Evolutionary conservation across 2,797 vertebrate species (phyloP).

Genomic region (Leptoclinus maculatus): DNA sequence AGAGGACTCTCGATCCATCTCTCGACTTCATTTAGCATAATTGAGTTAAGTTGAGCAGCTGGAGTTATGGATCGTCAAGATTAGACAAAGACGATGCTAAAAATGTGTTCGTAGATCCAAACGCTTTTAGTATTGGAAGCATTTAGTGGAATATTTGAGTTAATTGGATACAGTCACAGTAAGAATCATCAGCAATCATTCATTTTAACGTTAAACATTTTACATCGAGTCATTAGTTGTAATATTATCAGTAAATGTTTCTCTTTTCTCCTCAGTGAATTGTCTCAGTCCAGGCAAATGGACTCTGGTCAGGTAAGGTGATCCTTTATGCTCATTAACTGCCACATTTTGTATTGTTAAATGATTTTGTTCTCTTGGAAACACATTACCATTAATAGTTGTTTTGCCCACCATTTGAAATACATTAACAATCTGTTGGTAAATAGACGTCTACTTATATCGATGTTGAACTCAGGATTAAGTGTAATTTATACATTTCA

Average conservation of each 20-base stretch:
- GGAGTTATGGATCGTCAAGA: not conserved
- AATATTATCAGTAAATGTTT: not conserved
- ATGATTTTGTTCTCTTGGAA: not conserved
- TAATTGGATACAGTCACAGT: not conserved
- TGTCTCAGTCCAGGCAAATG: constrained; percentile 83
- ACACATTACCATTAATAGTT: not conserved
- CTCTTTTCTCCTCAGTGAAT: constrained; percentile 83
- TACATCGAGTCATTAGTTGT: not conserved
- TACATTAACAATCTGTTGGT: not conserved
- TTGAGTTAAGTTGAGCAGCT: not conserved
- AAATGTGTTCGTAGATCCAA: not conserved
- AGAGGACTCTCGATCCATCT: not conserved
- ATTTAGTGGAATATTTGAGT: not conserved
- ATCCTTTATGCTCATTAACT: not conserved
- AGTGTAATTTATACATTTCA: not conserved
- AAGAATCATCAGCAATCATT: not conserved
- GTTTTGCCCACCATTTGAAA: not conserved
- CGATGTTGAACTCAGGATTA: not conserved
- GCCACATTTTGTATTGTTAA: not conserved
- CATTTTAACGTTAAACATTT: not conserved
- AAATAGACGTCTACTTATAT: not conserved
- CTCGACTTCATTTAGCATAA: not conserved
- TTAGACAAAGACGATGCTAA: not conserved
- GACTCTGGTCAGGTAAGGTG: constrained; percentile 88
- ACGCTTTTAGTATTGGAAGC: not conserved